Evolutionary conservation across 2,113 vertebrate species (phyloP).

Genomic region (Rhombomys opimus): DNA sequence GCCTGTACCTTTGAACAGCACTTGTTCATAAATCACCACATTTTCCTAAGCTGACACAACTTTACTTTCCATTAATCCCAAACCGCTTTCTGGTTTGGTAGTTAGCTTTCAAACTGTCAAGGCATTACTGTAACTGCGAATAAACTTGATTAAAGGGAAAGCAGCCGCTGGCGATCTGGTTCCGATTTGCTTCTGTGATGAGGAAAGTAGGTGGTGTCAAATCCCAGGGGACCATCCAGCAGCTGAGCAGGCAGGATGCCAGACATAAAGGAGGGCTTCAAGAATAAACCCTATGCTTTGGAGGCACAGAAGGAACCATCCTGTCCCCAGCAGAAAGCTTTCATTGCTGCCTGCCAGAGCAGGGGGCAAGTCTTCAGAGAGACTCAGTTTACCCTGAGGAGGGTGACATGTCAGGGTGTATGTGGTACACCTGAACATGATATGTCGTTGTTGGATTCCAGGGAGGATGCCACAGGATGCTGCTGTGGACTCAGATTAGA

Average conservation of each 20-base stretch:
- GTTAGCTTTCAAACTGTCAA: constrained; percentile 49
- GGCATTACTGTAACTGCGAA: neutral
- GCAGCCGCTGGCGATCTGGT: rapidly evolving
- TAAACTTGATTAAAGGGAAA: neutral
- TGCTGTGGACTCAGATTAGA: rapidly evolving
- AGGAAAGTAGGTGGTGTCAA: no score
- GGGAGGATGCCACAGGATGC: rapidly evolving
- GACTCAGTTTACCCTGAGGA: neutral
- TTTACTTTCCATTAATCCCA: neutral
- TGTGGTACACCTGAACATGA: neutral
- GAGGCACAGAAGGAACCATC: rapidly evolving
- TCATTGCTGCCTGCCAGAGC: rapidly evolving
- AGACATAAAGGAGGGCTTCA: rapidly evolving
- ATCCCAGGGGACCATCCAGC: neutral
- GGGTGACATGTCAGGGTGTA: rapidly evolving
- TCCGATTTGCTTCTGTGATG: neutral
- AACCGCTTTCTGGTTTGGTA: neutral
- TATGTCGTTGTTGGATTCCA: rapidly evolving
- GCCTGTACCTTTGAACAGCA: neutral
- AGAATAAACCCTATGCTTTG: rapidly evolving
- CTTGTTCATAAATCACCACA: constrained; percentile 20
- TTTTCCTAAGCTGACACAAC: neutral
- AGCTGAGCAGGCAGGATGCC: neutral
- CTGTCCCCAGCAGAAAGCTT: neutral
- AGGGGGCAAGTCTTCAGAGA: rapidly evolving